A percentile compares a stretch with the other conserved stretches of the same genome.
Conservation (phyloP, 2,888 invertebrate species). For the Apamea anceps region DNA sequence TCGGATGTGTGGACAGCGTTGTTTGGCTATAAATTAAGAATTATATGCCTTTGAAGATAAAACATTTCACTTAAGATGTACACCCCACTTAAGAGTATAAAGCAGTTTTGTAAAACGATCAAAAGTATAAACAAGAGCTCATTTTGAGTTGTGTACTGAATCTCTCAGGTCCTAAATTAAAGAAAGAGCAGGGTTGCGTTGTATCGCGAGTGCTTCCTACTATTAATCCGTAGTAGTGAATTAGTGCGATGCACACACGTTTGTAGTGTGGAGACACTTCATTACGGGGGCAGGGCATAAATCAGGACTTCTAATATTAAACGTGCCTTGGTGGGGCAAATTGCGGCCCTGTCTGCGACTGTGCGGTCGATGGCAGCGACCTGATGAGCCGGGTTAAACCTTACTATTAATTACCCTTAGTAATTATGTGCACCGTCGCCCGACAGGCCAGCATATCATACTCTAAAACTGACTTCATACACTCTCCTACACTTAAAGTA, state of each 20-base stretch:
- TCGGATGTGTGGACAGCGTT: constrained; percentile 71
- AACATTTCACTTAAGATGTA: constrained; percentile 74
- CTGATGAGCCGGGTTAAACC: constrained; percentile 64
- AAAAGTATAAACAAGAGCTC: constrained; percentile 58
- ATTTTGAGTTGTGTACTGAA: constrained; percentile 31
- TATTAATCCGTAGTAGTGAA: constrained; percentile 88
- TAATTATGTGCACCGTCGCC: constrained; percentile 14
- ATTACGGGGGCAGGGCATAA: constrained; percentile 89
- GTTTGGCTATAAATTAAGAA: constrained; percentile 81
- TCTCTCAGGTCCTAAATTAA: constrained; percentile 40
- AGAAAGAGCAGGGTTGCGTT: constrained; percentile 45
- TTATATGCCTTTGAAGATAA: constrained; percentile 81
- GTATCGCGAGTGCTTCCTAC: constrained; percentile 68
- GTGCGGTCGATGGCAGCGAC: constrained; percentile 74
- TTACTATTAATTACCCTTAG: constrained; percentile 59
- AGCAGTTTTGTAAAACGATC: constrained; percentile 67
- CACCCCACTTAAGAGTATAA: constrained; percentile 68
- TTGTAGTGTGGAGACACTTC: constrained; percentile 89
- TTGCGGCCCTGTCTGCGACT: constrained; percentile 79
- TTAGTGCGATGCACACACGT: constrained; percentile 88
- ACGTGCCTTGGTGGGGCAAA: constrained; percentile 89
- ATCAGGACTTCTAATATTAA: constrained; percentile 91
- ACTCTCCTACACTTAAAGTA: constrained; percentile 2
- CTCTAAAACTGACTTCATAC: neutral
- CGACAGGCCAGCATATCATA: neutral